Base-by-base conservation (phyloP, 2,797 vertebrate species). In the Rhyacichthys aspro region DNA sequence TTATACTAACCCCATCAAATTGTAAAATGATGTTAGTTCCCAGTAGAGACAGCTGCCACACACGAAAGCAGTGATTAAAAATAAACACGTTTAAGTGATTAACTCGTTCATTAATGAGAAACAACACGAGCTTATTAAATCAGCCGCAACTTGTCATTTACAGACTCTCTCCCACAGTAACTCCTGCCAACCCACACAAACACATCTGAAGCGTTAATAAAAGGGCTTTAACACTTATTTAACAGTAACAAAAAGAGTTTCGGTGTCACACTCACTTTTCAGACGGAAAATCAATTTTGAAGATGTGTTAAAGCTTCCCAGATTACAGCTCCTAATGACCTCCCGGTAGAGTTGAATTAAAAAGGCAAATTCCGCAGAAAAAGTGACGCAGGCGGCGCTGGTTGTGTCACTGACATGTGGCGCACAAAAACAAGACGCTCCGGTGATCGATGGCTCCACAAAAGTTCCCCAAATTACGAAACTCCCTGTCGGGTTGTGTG, bases 381-480 rank as follows among this genome's bases (percentile, higher is more conserved):
- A 74, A 39, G 66, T 81, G 77, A 76, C 74, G 82, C 80, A 67
- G 76, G 64, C 47, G 45, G 41, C 69, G 55, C 44, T 47, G 59
- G 67, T 43, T 1, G 59, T 61, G 69, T 54, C 78, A 59, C 63
- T 74, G 78, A 80, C 79, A 83, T 63, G 59, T 47, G 70, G 37
- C 23, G 58, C 41, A 12, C 39, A 46, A 55, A 69, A 75, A 75
- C 50, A 48, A 54, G 65, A 64, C 64, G 48, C 7, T 39, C 55
- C 71, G 32, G 47, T 52, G 78, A 79, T 70, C 74, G 70, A 78
- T 61, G 67, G 67, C 67, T 80, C 63, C 72, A 37, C 64, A 15
- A 70, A 82, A 88, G 71, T 85, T 83, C 63, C 81, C 80, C 7
- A 46, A 79, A 69, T 89, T 86, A 76, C 70, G 59, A 86, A 86